phyloP scores from a whole-genome alignment of 2,888 invertebrate species.

The Peribatodes rhomboidaria region DNA sequence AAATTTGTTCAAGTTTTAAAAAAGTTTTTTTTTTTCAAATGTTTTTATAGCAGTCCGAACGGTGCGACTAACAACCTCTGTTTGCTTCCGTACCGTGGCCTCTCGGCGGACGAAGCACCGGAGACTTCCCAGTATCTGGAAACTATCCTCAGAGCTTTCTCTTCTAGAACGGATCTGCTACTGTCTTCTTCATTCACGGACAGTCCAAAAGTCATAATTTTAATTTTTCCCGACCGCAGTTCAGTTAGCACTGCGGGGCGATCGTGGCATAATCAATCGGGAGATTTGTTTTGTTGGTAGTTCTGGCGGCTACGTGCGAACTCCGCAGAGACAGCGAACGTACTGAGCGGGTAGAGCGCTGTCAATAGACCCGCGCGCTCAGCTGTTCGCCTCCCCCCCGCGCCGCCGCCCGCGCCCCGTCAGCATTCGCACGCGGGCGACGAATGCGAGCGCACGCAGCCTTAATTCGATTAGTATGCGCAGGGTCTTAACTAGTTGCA shows the following conservation, averaged over 20 bases:
- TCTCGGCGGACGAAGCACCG: constrained; percentile 75
- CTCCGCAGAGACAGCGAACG: constrained; percentile 82
- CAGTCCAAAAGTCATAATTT: constrained; percentile 86
- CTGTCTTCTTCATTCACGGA: constrained; percentile 79
- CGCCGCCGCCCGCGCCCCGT: constrained; percentile 69
- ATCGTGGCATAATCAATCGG: constrained; percentile 78
- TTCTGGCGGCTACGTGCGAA: constrained; percentile 78
- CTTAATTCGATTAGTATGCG: constrained; percentile 14
- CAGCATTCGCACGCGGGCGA: constrained; percentile 58
- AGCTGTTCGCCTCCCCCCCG: constrained; percentile 85
- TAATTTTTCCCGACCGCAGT: constrained; percentile 78
- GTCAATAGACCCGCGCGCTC: constrained; percentile 87
- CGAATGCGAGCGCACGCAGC: constrained; percentile 51
- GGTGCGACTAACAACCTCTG: constrained; percentile 68
- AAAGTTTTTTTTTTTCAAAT: constrained; percentile 47
- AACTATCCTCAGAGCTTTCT: constrained; percentile 82
- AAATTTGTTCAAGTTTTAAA: constrained; percentile 53
- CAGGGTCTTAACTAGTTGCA: constrained; percentile 28
- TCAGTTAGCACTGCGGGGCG: constrained; percentile 80
- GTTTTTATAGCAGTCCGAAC: constrained; percentile 75
- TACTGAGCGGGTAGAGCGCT: constrained; percentile 79
- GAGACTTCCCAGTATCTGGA: constrained; percentile 83
- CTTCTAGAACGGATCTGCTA: constrained; percentile 81
- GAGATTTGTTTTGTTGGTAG: constrained; percentile 56
- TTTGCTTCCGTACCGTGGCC: constrained; percentile 75